Percentiles rank a stretch among this genome's conserved stretches.
Conservation (phyloP, 2,888 invertebrate species). For the Cheilosia urbana region DNA sequence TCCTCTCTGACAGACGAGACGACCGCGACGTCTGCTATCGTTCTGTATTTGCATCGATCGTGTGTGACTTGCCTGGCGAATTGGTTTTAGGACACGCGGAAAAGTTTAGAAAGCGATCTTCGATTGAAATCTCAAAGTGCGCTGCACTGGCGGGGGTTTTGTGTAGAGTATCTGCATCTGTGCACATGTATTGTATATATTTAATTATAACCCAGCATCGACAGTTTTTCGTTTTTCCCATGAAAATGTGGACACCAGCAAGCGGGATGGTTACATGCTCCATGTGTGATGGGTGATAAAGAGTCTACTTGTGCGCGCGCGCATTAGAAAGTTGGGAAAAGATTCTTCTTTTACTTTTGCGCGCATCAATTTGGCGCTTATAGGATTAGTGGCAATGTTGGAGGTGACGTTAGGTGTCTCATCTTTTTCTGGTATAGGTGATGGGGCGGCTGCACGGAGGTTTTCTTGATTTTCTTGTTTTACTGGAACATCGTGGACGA, state of each 20-base stretch:
- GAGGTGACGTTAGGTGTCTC: conserved; percentile 44
- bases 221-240: conserved; percentile 40
- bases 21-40: conserved; percentile 12
- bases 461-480: conserved; percentile 57
- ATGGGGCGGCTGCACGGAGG: background rate
- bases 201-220: conserved; percentile 45
- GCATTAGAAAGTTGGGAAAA: conserved; percentile 52
- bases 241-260: conserved; percentile 21
- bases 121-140: conserved; percentile 35
- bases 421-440: conserved; percentile 12
- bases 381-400: conserved; percentile 57
- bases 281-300: conserved; percentile 35
- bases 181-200: background rate
- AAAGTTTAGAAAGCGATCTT: conserved; percentile 61
- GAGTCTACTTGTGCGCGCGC: conserved; percentile 35
- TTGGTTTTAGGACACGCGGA: conserved; percentile 55
- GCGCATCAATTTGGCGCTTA: conserved; percentile 55
- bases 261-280: conserved; percentile 4
- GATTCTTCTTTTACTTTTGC: conserved; percentile 44
- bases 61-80: background rate
- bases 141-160: background rate
- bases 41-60: conserved; percentile 13
- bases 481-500: conserved; percentile 30
- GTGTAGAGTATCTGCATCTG: background rate
- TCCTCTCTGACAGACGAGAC: conserved; percentile 50